phyloP scores from a whole-genome alignment of 2,113 vertebrate genomes.

The Amphilophus citrinellus region DNA sequence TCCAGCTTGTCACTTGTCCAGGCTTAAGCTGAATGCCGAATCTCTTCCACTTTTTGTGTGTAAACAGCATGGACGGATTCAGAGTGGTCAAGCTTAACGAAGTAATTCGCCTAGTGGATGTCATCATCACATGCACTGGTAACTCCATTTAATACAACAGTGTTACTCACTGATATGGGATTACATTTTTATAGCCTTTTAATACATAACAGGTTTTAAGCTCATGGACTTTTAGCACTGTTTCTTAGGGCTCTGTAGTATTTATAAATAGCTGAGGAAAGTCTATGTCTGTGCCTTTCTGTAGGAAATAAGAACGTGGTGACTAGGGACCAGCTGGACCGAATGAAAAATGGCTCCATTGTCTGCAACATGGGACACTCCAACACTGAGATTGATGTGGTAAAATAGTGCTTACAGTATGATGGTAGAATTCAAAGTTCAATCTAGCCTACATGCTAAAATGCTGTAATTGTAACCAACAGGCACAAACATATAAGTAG shows the following conservation, averaged over 20 bases:
- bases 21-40: neutral
- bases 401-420: constrained; percentile 51
- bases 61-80: constrained; percentile 96
- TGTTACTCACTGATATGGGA: neutral
- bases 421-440: neutral
- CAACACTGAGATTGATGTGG: constrained; percentile 98
- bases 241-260: neutral
- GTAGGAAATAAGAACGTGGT: constrained; percentile 98
- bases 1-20: constrained; percentile 7
- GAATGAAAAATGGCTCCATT: constrained; percentile 98
- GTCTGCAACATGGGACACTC: constrained; percentile 99
- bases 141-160: constrained; percentile 23
- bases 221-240: neutral
- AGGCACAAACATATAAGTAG: neutral
- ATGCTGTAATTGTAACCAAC: neutral
- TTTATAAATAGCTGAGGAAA: neutral
- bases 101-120: constrained; percentile 94
- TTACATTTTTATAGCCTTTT: neutral
- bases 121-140: constrained; percentile 99
- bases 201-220: neutral
- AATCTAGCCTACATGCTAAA: neutral
- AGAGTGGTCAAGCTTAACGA: constrained; percentile 96
- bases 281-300: neutral
- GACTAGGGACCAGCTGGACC: constrained; percentile 94
- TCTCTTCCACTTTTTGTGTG: constrained; percentile 12